Evolutionary conservation across 2,797 vertebrate species (phyloP), one percentile per base, ranked within the genome.

Genomic region (Halcyon badia): DNA sequence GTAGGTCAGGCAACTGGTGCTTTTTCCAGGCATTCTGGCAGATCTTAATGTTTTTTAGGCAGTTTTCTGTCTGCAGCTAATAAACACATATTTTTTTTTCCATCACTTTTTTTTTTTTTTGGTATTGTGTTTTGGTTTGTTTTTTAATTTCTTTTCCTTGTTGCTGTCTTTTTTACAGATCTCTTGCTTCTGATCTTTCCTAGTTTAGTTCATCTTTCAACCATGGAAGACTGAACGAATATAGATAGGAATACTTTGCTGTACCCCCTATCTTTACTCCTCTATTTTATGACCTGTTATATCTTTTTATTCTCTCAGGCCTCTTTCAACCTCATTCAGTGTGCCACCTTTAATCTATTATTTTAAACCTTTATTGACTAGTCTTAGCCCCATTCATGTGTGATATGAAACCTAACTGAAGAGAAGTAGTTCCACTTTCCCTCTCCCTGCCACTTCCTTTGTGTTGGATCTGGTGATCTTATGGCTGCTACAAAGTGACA

Each of bases 31-130:
- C 24, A 35, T 25, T 71, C 54, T 81, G 83, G 69, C 72, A 80
- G 80, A 76, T 88, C 79, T 61, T 81, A 48, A 18, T 83, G 76
- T 84, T 96, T 80, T 90, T 87, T 54, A 82, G 52, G 41, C 52
- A 33, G 48, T 87, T 88, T 33, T 83, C 18, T 86, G 6, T 86
- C 49, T 49, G 35, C 33, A 61, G 26, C 42, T 85, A 58, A 64
- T 83, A 94, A 96, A 90, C 41, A 65, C 14, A 20, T 42, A 25
- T 6, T 28, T 78, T 92, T 95, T 52, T 95, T 52, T 41, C 20
- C 39, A 71, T 7, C 4, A 80, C 15, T 33, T 78, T 28, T 51
- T 64, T 77, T 62, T 42, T 30, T 79, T 56, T 66, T 37, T 10
- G 22, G 6, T 28, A 14, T n/a, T 35, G 20, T 58, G 11, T 9